These are phyloP conservation scores for Solen grandis DNA, from an alignment of 1,140 invertebrate genomes.

Conservation along the genomic window DNA sequence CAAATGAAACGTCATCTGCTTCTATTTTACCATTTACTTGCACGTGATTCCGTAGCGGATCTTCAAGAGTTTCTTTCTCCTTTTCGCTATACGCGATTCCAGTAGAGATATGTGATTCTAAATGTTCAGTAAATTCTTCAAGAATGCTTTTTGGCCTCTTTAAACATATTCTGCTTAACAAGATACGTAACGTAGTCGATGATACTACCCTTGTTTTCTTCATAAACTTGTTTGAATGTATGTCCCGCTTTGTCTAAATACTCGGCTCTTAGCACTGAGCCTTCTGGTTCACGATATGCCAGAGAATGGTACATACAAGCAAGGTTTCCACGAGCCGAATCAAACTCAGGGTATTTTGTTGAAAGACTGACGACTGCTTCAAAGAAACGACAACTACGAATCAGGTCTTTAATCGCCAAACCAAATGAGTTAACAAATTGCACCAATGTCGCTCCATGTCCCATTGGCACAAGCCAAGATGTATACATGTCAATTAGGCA, in stretches of 20 bases:
- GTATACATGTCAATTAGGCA: neutral
- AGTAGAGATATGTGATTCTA: neutral
- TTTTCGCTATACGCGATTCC: neutral
- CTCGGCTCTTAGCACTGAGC: neutral
- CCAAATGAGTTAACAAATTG: constrained; percentile 4
- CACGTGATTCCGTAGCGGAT: constrained; percentile 8
- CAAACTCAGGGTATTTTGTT: constrained; percentile 29
- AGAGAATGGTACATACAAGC: too few relatives aligned
- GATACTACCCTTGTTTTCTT: neutral
- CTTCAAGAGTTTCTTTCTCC: neutral
- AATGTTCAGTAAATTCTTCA: neutral
- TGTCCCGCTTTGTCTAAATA: constrained; percentile 16
- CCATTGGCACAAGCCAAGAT: neutral
- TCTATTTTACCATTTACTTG: neutral
- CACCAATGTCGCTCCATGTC: neutral
- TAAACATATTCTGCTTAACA: neutral
- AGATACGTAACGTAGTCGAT: constrained; percentile 33
- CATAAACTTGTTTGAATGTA: constrained; percentile 14
- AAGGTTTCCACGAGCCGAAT: too few relatives aligned
- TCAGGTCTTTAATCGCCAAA: neutral
- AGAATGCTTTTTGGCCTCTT: neutral
- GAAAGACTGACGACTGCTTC: constrained; percentile 3
- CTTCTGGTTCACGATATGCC: too few relatives aligned
- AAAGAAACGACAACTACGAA: neutral
- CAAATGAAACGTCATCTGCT: constrained; percentile 11